A percentile compares a stretch with the other conserved stretches of the same genome.
phyloP scores from a whole-genome alignment of 2,888 invertebrate genomes.

The Taenaris catops region DNA sequence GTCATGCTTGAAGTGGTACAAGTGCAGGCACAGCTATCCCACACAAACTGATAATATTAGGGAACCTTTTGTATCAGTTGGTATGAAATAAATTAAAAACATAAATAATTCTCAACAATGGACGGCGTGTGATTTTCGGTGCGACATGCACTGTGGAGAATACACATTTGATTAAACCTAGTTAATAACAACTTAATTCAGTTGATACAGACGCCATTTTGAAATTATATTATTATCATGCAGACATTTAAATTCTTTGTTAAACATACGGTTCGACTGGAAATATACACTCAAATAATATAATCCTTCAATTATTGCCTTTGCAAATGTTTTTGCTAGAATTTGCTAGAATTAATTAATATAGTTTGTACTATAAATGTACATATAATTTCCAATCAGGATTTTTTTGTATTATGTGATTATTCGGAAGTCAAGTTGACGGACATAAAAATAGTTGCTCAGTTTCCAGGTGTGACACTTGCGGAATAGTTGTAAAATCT shows the following conservation, averaged over 20 bases:
- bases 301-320: too few relatives aligned
- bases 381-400: too few relatives aligned
- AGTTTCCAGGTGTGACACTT: too few relatives aligned
- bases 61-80: conserved; percentile 30
- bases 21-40: conserved; percentile 62
- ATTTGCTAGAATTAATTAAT: too few relatives aligned
- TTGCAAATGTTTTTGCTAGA: too few relatives aligned
- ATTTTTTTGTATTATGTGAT: too few relatives aligned
- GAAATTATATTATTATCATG: conserved; percentile 38
- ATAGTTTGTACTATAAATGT: too few relatives aligned
- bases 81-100: conserved; percentile 48
- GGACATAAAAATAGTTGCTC: too few relatives aligned
- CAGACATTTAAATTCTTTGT: conserved; percentile 26
- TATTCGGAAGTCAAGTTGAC: too few relatives aligned
- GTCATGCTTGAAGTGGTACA: conserved; percentile 74
- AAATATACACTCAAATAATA: conserved; percentile 31
- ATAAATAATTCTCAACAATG: conserved; percentile 52
- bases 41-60: conserved; percentile 41
- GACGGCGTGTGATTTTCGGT: conserved; percentile 63
- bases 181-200: conserved; percentile 17
- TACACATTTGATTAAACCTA: conserved; percentile 35
- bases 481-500: too few relatives aligned
- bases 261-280: conserved; percentile 36
- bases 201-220: conserved; percentile 15
- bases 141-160: conserved; percentile 72